Evolutionary conservation across 2,113 vertebrate genomes (phyloP), one percentile per base, ranked within the genome.

Genomic region (Taurulus bubalis): DNA sequence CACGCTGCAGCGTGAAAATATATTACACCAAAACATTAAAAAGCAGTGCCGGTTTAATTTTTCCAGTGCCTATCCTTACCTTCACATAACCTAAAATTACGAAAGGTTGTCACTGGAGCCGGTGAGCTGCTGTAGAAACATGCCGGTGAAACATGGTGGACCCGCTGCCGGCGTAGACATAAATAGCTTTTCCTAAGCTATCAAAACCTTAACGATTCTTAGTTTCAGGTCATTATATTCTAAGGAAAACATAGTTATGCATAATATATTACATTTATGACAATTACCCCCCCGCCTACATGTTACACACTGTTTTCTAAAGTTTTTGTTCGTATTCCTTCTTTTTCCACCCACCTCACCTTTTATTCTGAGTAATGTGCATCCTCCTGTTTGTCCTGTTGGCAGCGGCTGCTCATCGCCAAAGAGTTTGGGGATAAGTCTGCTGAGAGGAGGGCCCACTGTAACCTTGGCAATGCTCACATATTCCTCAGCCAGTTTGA

Each of bases 401-500:
- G 20, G 32, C 87, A 99, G 98, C 96, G 98, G 51, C 96, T 99
- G 47, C 95, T 97, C 26, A 96, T 99, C 87, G 98, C 98, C 45
- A 98, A 97, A 93, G 98, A 99, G 93, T 99, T 99, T 91, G 98
- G 98, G 56, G 98, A 99, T 87, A 95, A 92, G 91, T 96, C 97
- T 0, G 98, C 98, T 0, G 98, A 99, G 93, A 96, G 98, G 94
- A 96, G 98, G 93, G 98, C 98, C 0, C 98, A 98, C 86, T 99
- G 97, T 93, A 99, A 99, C 90, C 96, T 99, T 63, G 98, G 98
- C 85, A 99, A 99, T 16, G 97, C 98, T 8, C 95, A 96, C 90
- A 96, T 99, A 85, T 99, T 99, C 91, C 96, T 99, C 79, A 96
- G 96, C 56, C 97, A 98, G 94, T 99, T 98, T 91, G 97, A 99